A percentile compares a stretch with the other conserved stretches of the same genome.
Evolutionary conservation across 2,113 vertebrate species (phyloP).

Genomic region (Gnathonemus echidnorhynchus): DNA sequence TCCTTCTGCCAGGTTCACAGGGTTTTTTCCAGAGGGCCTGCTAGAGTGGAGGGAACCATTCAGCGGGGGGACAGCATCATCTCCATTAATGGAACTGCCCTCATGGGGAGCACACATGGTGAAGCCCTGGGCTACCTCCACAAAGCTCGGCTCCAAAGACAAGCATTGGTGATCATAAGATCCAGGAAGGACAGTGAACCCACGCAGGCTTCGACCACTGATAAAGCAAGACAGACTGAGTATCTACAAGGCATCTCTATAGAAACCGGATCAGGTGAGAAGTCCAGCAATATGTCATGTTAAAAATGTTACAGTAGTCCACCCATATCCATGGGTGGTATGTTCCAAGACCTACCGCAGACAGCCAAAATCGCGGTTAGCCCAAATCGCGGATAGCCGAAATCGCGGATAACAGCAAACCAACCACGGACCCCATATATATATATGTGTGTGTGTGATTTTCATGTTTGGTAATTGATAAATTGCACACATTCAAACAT

Average conservation of each 20-base stretch:
- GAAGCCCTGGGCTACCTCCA: slow-evolving; percentile 77
- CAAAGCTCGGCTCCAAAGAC: slow-evolving; percentile 66
- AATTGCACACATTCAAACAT: neutral
- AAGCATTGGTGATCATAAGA: slow-evolving; percentile 69
- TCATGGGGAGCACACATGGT: slow-evolving; percentile 67
- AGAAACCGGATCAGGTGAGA: slow-evolving; percentile 62
- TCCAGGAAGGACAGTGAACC: slow-evolving; percentile 53
- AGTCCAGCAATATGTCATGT: neutral
- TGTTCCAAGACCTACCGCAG: neutral
- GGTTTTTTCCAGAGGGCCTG: slow-evolving; percentile 80
- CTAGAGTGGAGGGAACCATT: slow-evolving; percentile 76
- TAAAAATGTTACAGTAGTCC: neutral
- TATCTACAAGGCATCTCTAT: slow-evolving; percentile 42
- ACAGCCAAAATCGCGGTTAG: neutral
- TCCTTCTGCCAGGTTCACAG: slow-evolving; percentile 72
- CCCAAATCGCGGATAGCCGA: neutral
- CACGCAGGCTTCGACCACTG: slow-evolving; percentile 40
- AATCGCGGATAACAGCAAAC: neutral
- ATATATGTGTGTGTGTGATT: neutral
- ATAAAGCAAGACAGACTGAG: slow-evolving; percentile 41
- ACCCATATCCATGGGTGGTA: neutral
- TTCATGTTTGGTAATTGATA: neutral
- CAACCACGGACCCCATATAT: neutral
- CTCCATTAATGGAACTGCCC: slow-evolving; percentile 74
- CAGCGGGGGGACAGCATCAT: slow-evolving; percentile 74